These are phyloP conservation scores for Tokudaia tokunoshimensis DNA, from an alignment of 2,797 vertebrate species.

Conservation along the genomic window DNA sequence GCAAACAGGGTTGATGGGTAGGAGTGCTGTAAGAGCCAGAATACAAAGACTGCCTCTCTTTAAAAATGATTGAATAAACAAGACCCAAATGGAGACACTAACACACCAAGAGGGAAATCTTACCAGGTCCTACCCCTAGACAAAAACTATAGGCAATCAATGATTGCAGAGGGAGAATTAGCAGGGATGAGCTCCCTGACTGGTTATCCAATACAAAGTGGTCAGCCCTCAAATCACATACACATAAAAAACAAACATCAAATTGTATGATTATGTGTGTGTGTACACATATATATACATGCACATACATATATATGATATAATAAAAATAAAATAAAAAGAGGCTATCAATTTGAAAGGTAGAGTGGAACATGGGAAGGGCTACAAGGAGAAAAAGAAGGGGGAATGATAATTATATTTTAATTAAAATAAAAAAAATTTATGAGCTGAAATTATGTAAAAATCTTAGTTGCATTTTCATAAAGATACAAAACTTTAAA, in stretches of 20 bases:
- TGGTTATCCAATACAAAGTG: background rate
- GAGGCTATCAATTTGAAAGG: background rate
- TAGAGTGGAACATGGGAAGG: background rate
- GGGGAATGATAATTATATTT: background rate
- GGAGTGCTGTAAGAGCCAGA: background rate
- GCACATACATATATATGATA: background rate
- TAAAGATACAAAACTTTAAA: background rate
- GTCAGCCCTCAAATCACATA: background rate
- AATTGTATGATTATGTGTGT: background rate
- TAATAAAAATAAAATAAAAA: background rate
- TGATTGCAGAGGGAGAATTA: background rate
- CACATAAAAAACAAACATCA: background rate
- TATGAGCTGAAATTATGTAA: background rate
- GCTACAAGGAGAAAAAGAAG: background rate
- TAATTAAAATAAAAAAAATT: background rate
- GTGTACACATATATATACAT: background rate
- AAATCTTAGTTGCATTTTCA: constrained; percentile 14
- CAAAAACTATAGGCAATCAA: background rate
- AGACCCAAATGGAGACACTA: background rate
- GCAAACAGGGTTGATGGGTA: background rate
- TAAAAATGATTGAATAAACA: background rate
- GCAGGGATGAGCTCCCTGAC: background rate
- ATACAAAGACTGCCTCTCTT: background rate
- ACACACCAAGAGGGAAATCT: background rate
- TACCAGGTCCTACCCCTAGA: background rate